phyloP scores from a whole-genome alignment of 2,797 vertebrate genomes.

The Gobio occitaniae region DNA sequence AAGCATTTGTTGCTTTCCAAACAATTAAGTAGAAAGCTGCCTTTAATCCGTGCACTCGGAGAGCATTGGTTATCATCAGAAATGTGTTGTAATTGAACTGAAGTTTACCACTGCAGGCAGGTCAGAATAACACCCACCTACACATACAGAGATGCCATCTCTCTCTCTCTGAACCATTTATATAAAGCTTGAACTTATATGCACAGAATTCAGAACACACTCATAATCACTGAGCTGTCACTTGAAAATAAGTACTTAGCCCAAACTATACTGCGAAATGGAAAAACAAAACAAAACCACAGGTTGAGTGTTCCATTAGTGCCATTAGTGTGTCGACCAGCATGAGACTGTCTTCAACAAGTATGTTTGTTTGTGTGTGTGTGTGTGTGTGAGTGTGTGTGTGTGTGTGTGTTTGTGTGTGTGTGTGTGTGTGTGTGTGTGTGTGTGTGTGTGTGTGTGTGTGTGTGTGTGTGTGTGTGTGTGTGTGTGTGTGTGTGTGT shows the following conservation, averaged over 20 bases:
- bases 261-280: constrained; percentile 25
- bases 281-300: constrained; percentile 52
- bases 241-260: constrained; percentile 44
- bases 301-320: constrained; percentile 49
- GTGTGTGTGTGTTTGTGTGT: too few relatives aligned
- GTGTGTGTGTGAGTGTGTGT: too few relatives aligned
- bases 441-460: not conserved
- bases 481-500: too few relatives aligned
- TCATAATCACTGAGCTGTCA: constrained; percentile 37
- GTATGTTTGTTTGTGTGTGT: constrained; percentile 9
- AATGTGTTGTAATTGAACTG: constrained; percentile 38
- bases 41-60: constrained; percentile 50
- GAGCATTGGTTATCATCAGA: constrained; percentile 11
- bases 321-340: constrained; percentile 34
- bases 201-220: constrained; percentile 33
- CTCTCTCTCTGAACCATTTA: constrained; percentile 25
- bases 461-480: constrained; percentile 6
- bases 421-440: too few relatives aligned
- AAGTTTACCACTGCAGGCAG: constrained; percentile 31
- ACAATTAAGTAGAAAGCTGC: constrained; percentile 16
- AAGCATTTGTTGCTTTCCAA: constrained; percentile 22
- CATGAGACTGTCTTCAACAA: constrained; percentile 50
- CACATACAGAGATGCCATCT: constrained; percentile 28
- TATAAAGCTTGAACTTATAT: constrained; percentile 35
- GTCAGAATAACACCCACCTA: constrained; percentile 40